Evolutionary conservation across 2,888 invertebrate species (phyloP).

Genomic region (Apodemia zela): DNA sequence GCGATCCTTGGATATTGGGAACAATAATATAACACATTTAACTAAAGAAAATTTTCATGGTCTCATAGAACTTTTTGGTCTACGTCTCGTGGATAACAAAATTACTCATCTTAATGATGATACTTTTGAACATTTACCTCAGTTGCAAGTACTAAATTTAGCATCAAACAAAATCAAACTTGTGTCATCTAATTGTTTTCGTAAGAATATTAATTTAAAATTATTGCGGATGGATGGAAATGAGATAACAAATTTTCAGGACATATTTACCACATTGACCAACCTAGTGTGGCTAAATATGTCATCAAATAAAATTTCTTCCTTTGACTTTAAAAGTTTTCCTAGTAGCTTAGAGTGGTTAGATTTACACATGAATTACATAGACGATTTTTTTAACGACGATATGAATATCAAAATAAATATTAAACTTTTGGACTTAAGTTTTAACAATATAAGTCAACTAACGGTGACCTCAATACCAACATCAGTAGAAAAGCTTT

Average conservation of each 20-base stretch:
- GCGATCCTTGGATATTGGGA: slow-evolving; percentile 89
- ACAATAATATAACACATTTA: slow-evolving; percentile 87
- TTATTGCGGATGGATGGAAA: slow-evolving; percentile 89
- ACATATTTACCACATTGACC: slow-evolving; percentile 85
- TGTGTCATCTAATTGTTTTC: slow-evolving; percentile 87
- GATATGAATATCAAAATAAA: slow-evolving; percentile 77
- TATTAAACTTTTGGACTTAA: slow-evolving; percentile 87
- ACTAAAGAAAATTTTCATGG: slow-evolving; percentile 87
- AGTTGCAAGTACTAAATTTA: slow-evolving; percentile 88
- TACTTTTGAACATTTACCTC: slow-evolving; percentile 86
- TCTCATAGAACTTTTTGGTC: slow-evolving; percentile 85
- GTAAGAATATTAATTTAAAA: slow-evolving; percentile 85
- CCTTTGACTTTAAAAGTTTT: slow-evolving; percentile 88
- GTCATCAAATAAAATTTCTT: slow-evolving; percentile 86
- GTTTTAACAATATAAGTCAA: slow-evolving; percentile 85
- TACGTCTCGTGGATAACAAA: slow-evolving; percentile 90
- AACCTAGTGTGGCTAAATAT: slow-evolving; percentile 89
- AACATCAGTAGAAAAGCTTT: slow-evolving; percentile 85
- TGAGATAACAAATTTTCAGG: slow-evolving; percentile 85
- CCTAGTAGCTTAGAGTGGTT: slow-evolving; percentile 88
- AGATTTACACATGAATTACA: slow-evolving; percentile 88
- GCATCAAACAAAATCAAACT: slow-evolving; percentile 88
- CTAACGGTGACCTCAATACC: slow-evolving; percentile 85
- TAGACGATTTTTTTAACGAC: slow-evolving; percentile 80
- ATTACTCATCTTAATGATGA: slow-evolving; percentile 86